These are phyloP conservation scores for Hypocryptadius cinnamomeus DNA, from an alignment of 2,113 vertebrate genomes.

Conservation along the genomic window DNA sequence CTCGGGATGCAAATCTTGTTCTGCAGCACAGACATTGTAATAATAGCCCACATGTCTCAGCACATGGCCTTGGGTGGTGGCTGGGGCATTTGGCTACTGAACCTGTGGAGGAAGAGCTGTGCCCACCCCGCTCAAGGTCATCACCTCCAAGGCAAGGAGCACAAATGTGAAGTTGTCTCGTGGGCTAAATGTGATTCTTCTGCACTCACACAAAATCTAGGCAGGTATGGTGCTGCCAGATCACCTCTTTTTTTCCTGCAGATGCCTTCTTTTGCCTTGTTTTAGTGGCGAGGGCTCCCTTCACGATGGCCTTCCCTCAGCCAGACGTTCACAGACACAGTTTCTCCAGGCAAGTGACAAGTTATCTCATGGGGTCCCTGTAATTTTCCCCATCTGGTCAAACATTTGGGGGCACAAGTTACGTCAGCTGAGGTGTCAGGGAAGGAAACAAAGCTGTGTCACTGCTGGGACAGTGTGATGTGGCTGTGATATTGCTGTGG, in stretches of 20 bases:
- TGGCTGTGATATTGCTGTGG: not conserved
- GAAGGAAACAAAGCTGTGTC: not conserved
- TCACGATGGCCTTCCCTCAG: not conserved
- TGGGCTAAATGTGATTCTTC: not conserved
- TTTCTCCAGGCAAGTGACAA: not conserved
- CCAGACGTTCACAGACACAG: not conserved
- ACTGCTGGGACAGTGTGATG: not conserved
- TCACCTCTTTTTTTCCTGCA: not conserved
- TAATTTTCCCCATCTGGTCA: not conserved
- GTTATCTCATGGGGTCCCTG: not conserved
- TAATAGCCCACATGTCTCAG: not conserved
- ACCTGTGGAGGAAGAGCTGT: not conserved
- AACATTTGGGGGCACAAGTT: not conserved
- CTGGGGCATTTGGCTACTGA: rapidly evolving
- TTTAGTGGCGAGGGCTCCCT: not conserved
- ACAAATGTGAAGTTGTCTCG: not conserved
- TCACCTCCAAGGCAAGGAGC: not conserved
- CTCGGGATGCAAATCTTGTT: not conserved
- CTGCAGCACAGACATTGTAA: not conserved
- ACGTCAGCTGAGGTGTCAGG: not conserved
- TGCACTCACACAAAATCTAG: not conserved
- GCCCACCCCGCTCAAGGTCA: not conserved
- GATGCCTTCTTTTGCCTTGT: not conserved
- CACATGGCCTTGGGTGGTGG: not conserved
- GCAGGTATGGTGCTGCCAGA: not conserved